phyloP scores from a whole-genome alignment of 2,113 vertebrate species.

The Ctenodactylus gundi region DNA sequence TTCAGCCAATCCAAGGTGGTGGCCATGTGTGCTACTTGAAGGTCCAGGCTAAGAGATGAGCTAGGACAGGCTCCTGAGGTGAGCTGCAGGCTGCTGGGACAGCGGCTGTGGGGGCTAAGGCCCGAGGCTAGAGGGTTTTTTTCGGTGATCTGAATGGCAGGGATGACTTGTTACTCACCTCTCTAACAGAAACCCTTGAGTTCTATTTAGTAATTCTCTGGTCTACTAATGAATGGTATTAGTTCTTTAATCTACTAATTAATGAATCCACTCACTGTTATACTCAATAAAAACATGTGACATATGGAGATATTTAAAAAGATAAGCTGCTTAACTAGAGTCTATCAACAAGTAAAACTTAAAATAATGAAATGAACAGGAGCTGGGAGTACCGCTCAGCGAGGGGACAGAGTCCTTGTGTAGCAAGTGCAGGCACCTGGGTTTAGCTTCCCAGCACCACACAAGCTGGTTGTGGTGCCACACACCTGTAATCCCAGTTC shows the following conservation, averaged over 20 bases:
- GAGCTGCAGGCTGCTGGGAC: neutral
- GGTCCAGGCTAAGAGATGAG: rapidly evolving
- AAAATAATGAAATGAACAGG: too few relatives aligned
- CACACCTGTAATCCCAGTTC: too few relatives aligned
- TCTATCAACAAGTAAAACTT: neutral
- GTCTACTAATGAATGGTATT: conserved; percentile 82
- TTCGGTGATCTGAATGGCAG: conserved; percentile 81
- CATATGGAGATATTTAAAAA: conserved; percentile 47
- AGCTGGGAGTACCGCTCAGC: too few relatives aligned
- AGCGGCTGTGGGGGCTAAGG: neutral
- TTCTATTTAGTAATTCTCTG: conserved; percentile 81
- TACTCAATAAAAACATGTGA: conserved; percentile 72
- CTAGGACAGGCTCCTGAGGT: neutral
- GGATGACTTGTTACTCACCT: conserved; percentile 80
- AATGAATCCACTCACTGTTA: conserved; percentile 70
- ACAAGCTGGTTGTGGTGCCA: too few relatives aligned
- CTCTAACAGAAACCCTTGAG: conserved; percentile 84
- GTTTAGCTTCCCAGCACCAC: too few relatives aligned
- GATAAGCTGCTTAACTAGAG: conserved; percentile 61
- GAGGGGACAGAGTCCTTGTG: too few relatives aligned
- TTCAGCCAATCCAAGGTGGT: neutral
- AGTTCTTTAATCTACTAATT: conserved; percentile 84
- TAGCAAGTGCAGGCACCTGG: too few relatives aligned
- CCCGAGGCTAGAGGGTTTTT: conserved; percentile 41
- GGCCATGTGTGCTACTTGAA: rapidly evolving